Evolutionary conservation across 2,888 invertebrate species (phyloP).

Genomic region (Neocrepidodera transversa): DNA sequence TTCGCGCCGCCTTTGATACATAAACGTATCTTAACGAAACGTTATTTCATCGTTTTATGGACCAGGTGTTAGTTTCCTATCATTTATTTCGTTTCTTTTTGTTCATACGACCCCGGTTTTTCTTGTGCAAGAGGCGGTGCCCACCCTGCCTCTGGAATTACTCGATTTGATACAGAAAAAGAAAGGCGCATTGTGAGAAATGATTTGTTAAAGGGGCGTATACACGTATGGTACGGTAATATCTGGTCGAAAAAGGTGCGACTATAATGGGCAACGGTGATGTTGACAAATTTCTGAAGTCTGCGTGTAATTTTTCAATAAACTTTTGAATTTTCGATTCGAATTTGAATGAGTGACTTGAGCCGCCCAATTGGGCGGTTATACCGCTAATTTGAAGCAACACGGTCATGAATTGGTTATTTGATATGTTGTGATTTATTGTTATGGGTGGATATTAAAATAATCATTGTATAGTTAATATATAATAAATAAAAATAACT

Average conservation of each 20-base stretch:
- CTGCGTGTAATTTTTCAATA: slow-evolving; percentile 54
- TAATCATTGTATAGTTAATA: too few species aligned
- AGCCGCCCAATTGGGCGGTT: slow-evolving; percentile 31
- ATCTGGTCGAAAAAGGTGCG: slow-evolving; percentile 49
- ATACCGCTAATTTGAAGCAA: slow-evolving; percentile 31
- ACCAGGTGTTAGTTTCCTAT: slow-evolving; percentile 49
- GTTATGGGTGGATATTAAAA: not conserved
- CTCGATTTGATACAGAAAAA: slow-evolving; percentile 60
- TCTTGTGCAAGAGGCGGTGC: slow-evolving; percentile 54
- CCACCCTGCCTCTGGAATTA: slow-evolving; percentile 59
- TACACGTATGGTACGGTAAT: slow-evolving; percentile 32
- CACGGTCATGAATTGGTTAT: slow-evolving; percentile 31
- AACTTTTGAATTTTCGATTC: slow-evolving; percentile 47
- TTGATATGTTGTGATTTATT: slow-evolving; percentile 11
- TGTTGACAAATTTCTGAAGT: slow-evolving; percentile 57
- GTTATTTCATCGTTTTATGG: slow-evolving; percentile 41
- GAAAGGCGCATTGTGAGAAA: slow-evolving; percentile 50
- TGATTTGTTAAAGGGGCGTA: slow-evolving; percentile 55
- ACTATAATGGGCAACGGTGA: slow-evolving; percentile 50
- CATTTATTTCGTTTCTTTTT: slow-evolving; percentile 44
- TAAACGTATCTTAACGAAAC: slow-evolving; percentile 24
- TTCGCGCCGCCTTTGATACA: slow-evolving; percentile 21
- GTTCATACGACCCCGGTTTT: slow-evolving; percentile 48
- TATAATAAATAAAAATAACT: too few species aligned
- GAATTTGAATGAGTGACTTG: slow-evolving; percentile 29